These are phyloP conservation scores for Pygmarrhopalites habei DNA, from an alignment of 1,140 invertebrate genomes.

Conservation along the genomic window DNA sequence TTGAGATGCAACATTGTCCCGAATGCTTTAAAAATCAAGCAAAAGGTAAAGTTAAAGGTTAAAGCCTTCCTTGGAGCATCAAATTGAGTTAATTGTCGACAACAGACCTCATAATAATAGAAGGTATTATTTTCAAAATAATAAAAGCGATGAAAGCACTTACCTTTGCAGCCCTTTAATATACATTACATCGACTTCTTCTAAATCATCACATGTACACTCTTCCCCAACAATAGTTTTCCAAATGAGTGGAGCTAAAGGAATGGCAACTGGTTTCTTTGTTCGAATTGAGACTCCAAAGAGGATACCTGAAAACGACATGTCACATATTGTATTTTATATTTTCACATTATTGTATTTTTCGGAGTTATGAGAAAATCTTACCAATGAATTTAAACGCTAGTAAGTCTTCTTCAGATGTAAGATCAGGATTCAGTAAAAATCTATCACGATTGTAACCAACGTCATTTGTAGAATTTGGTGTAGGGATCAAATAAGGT, in stretches of 20 bases:
- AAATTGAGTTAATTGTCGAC: too few species aligned
- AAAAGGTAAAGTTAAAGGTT: too few species aligned
- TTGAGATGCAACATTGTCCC: slow-evolving; percentile 31
- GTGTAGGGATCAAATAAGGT: slow-evolving; percentile 52
- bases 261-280: slow-evolving; percentile 55
- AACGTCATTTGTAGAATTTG: slow-evolving; percentile 52
- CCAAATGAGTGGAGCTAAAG: slow-evolving; percentile 59
- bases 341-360: too few species aligned
- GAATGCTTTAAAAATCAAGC: too few species aligned
- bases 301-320: slow-evolving; percentile 47
- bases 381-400: slow-evolving; percentile 55
- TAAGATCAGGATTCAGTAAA: slow-evolving; percentile 55
- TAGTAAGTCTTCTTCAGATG: slow-evolving; percentile 48
- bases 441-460: slow-evolving; percentile 59
- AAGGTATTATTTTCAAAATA: too few species aligned
- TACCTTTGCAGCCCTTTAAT: slow-evolving; percentile 32
- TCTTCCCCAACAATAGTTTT: slow-evolving; percentile 57
- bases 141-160: too few species aligned
- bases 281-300: slow-evolving; percentile 55
- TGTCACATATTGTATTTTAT: too few species aligned
- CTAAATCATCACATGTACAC: slow-evolving; percentile 54
- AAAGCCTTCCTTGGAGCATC: too few species aligned
- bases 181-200: slow-evolving; percentile 53
- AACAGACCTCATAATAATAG: too few species aligned
- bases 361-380: too few species aligned